Percentiles rank a stretch among this genome's conserved stretches.
phyloP scores from a whole-genome alignment of 2,113 vertebrate species.

The Hepsetus odoe region DNA sequence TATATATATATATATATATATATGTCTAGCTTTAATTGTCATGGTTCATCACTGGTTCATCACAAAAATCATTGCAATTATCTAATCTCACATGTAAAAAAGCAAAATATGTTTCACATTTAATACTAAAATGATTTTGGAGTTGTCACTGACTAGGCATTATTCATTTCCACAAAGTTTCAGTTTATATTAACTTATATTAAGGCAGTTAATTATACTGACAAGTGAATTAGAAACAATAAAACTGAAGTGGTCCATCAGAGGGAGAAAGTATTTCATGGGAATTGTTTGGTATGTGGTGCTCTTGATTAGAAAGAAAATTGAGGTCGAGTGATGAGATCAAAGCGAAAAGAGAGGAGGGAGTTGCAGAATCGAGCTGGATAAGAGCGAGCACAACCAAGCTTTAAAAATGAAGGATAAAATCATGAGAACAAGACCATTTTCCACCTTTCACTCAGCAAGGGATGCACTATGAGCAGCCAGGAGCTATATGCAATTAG shows the following conservation, averaged over 20 bases:
- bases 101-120: no score
- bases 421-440: neutral
- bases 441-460: neutral
- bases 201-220: neutral
- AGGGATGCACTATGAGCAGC: conserved; percentile 5
- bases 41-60: no score
- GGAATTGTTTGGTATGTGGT: neutral
- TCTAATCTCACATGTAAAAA: no score
- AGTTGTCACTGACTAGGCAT: no score
- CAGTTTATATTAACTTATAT: neutral
- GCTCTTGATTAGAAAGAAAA: neutral
- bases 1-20: no score
- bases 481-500: conserved; percentile 6
- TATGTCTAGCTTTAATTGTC: neutral
- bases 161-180: neutral
- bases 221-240: neutral
- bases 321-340: neutral
- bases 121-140: no score
- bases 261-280: neutral
- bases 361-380: neutral
- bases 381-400: neutral
- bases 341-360: neutral
- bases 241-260: neutral
- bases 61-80: neutral
- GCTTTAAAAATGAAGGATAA: neutral